These are phyloP conservation scores for Apodemia duryi DNA, from an alignment of 2,888 invertebrate species.

Conservation along the genomic window DNA sequence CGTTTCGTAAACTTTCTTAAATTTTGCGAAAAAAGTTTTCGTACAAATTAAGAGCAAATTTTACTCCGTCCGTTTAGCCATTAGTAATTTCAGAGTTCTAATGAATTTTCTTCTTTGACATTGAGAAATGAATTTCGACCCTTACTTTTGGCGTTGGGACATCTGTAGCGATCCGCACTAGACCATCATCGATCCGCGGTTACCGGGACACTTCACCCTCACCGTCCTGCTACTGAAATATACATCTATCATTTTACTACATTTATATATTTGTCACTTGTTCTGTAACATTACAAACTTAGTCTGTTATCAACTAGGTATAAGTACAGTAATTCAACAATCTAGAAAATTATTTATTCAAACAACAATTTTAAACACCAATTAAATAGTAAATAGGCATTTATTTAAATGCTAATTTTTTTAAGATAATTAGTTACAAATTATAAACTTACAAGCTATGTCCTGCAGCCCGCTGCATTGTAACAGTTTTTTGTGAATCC, in stretches of 20 bases:
- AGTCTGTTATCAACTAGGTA: too few species aligned
- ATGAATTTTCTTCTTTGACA: conserved; percentile 78
- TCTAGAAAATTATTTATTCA: background rate
- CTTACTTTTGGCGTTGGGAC: conserved; percentile 57
- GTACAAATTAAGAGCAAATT: conserved; percentile 78
- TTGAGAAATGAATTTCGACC: conserved; percentile 76
- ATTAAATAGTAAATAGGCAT: too few species aligned
- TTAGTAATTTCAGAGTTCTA: conserved; percentile 79
- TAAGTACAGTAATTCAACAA: too few species aligned
- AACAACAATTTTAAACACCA: background rate
- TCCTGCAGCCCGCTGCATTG: too few species aligned
- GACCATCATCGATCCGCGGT: conserved; percentile 49
- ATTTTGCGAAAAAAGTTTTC: conserved; percentile 71
- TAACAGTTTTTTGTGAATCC: too few species aligned
- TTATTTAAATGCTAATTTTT: too few species aligned
- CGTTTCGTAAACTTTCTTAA: conserved; percentile 68
- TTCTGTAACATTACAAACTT: background rate
- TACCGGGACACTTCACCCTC: conserved; percentile 37
- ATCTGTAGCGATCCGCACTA: conserved; percentile 47
- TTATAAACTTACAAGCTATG: too few species aligned
- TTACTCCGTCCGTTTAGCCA: conserved; percentile 76
- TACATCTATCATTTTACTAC: conserved; percentile 8
- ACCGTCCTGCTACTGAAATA: conserved; percentile 32
- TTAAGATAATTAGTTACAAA: too few species aligned
- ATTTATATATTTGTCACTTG: conserved; percentile 31